Percentiles rank a stretch among this genome's conserved stretches.
phyloP scores from a whole-genome alignment of 2,888 invertebrate genomes.

The Emmelina monodactyla region DNA sequence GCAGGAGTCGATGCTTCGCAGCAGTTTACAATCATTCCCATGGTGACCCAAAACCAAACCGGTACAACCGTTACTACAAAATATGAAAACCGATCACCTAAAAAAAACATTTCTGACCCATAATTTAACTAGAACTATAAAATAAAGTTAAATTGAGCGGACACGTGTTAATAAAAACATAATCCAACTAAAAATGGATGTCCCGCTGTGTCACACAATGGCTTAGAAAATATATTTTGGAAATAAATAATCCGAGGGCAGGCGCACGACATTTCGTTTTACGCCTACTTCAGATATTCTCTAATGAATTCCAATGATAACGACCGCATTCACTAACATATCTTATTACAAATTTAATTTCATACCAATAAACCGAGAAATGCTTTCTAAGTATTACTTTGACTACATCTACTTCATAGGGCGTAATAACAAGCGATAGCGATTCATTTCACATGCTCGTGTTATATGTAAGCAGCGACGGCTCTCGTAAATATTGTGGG shows the following conservation, averaged over 20 bases:
- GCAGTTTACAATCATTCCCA: background rate
- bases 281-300: too few species aligned
- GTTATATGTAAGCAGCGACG: too few species aligned
- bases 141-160: constrained; percentile 17
- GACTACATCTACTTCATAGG: too few species aligned
- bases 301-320: too few species aligned
- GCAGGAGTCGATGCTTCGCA: too few species aligned
- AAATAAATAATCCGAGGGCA: background rate
- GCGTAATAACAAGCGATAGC: too few species aligned
- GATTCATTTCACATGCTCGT: too few species aligned
- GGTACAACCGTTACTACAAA: constrained; percentile 16
- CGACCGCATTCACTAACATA: too few species aligned
- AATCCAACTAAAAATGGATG: constrained; percentile 21
- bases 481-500: constrained; percentile 21
- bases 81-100: constrained; percentile 10
- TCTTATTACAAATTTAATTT: too few species aligned
- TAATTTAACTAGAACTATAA: constrained; percentile 26
- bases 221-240: constrained; percentile 15
- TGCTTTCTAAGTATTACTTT: too few species aligned
- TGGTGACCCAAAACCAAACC: constrained; percentile 4
- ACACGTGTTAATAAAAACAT: constrained; percentile 21
- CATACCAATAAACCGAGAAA: too few species aligned
- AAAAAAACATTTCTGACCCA: constrained; percentile 12
- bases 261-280: background rate
- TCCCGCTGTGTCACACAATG: constrained; percentile 23